These are phyloP conservation scores for Agrenia bidenticulata DNA, from an alignment of 2,888 invertebrate species.

Conservation along the genomic window DNA sequence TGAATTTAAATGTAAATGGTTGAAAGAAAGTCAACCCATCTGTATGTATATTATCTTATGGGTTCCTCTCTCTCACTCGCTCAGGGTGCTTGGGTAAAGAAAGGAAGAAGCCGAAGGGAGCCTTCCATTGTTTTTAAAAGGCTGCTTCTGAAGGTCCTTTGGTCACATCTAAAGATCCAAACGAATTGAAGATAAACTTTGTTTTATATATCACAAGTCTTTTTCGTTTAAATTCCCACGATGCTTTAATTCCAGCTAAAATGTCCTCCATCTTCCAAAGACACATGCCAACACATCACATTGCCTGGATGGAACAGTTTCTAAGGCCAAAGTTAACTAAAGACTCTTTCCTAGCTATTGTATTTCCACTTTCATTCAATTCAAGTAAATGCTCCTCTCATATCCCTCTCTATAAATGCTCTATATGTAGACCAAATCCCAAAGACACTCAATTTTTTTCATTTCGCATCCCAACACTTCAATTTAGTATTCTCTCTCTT, in stretches of 20 bases:
- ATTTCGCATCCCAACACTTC: too few relatives aligned
- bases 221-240: constrained; percentile 4
- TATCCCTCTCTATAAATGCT: too few relatives aligned
- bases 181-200: constrained; percentile 3
- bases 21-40: neutral
- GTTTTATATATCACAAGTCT: neutral
- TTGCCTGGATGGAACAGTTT: too few relatives aligned
- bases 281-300: too few relatives aligned
- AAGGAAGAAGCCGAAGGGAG: neutral
- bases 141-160: neutral
- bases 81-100: neutral
- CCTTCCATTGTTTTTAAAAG: constrained; percentile 9
- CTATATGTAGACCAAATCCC: too few relatives aligned
- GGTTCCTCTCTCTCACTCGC: too few relatives aligned
- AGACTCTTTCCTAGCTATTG: too few relatives aligned
- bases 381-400: too few relatives aligned
- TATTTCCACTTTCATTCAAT: too few relatives aligned
- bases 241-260: constrained; percentile 2
- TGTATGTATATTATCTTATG: neutral
- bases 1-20: constrained; percentile 22
- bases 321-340: too few relatives aligned
- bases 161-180: neutral
- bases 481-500: too few relatives aligned
- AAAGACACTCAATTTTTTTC: too few relatives aligned
- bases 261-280: neutral